These are phyloP conservation scores for Caenorhabditis remanei DNA, from an alignment of 1,140 invertebrate species.

Conservation along the genomic window DNA sequence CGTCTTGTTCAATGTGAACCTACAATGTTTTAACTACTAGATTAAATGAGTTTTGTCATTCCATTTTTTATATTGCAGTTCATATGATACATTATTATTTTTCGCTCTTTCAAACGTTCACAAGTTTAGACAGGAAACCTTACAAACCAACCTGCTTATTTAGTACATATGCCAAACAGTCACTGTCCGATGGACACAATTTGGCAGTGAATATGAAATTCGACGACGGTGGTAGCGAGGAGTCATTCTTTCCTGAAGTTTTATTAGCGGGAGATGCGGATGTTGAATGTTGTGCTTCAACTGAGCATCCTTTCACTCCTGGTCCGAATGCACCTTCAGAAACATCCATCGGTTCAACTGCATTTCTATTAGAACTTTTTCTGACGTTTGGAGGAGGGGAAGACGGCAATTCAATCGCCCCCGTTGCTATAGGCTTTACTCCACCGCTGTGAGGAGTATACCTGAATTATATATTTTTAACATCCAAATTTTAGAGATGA, in stretches of 20 bases:
- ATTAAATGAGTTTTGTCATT: not conserved
- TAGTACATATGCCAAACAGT: conserved; percentile 36
- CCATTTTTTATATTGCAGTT: no score
- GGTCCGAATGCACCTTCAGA: not conserved
- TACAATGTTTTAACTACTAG: not conserved
- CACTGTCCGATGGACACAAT: conserved; percentile 39
- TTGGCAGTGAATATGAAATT: conserved; percentile 2
- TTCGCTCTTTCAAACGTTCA: no score
- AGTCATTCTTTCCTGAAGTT: not conserved
- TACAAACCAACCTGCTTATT: conserved; percentile 40
- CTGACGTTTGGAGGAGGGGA: no score
- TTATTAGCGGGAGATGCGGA: not conserved
- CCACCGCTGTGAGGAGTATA: no score
- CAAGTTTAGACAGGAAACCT: no score
- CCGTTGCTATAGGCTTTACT: not conserved
- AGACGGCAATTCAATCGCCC: not conserved
- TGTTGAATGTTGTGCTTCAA: not conserved
- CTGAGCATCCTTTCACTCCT: conserved; percentile 17
- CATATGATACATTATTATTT: no score
- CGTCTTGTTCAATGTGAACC: conserved; percentile 47
- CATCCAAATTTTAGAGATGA: no score
- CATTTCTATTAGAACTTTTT: not conserved
- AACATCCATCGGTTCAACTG: conserved; percentile 13
- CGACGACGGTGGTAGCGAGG: not conserved
- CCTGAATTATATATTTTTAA: no score